phyloP scores from a whole-genome alignment of 37 sponge, comb jelly and placozoan species.

The Aphrocallistes beatrix region DNA sequence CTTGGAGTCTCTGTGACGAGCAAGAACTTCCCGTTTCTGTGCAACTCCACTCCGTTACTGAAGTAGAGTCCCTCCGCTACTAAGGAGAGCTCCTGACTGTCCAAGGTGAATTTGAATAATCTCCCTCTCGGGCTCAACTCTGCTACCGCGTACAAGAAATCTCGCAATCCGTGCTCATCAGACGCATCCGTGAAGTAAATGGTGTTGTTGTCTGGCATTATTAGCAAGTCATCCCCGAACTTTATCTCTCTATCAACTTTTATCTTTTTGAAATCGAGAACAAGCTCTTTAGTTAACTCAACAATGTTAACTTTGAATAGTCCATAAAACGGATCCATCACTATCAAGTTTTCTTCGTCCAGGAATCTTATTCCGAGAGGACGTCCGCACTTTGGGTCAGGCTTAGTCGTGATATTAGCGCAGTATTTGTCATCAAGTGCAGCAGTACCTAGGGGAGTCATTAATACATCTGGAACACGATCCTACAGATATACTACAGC shows the following conservation, averaged over 20 bases:
- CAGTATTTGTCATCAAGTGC: neutral
- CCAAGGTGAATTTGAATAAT: neutral
- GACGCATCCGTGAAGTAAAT: neutral
- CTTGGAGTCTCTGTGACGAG: neutral
- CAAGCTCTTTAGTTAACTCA: neutral
- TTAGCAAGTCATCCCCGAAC: neutral
- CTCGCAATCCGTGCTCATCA: neutral
- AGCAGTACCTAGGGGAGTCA: neutral
- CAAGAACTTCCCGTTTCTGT: neutral
- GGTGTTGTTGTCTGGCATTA: neutral
- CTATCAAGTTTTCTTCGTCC: neutral
- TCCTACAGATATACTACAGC: neutral
- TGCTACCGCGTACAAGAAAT: neutral
- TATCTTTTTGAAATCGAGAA: neutral
- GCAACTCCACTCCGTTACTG: neutral
- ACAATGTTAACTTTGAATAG: neutral
- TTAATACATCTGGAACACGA: neutral
- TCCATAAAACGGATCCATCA: neutral
- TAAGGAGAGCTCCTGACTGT: neutral
- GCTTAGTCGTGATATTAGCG: neutral
- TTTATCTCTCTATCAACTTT: neutral
- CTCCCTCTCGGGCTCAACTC: slow-evolving; percentile 13
- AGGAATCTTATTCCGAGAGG: neutral
- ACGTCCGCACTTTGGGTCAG: neutral
- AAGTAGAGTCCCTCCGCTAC: neutral